Conservation (phyloP, 2,113 vertebrate genomes). For the Crotalus viridis region DNA sequence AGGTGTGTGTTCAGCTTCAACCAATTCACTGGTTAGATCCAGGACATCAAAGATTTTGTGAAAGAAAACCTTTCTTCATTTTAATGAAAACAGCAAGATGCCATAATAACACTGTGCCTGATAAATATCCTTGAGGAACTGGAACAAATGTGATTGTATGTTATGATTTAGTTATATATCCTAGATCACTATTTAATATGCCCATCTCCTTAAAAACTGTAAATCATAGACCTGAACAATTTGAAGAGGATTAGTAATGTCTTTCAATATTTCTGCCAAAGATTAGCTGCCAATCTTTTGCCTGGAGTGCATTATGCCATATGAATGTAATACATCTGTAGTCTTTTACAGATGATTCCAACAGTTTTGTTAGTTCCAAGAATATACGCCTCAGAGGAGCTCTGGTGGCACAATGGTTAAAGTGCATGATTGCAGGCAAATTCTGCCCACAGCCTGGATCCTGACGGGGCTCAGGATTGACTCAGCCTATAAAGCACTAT, state of each 20-base stretch:
- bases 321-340: neutral
- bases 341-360: neutral
- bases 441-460: too few species aligned
- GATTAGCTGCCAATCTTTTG: neutral
- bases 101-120: neutral
- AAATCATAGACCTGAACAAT: neutral
- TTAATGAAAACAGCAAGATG: neutral
- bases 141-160: neutral
- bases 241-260: neutral
- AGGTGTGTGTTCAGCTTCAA: neutral
- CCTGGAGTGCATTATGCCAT: neutral
- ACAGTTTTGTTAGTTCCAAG: neutral
- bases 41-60: neutral
- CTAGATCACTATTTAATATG: neutral
- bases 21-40: neutral
- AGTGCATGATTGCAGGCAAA: too few species aligned
- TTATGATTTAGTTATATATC: neutral
- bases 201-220: neutral
- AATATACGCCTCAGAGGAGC: neutral
- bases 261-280: neutral
- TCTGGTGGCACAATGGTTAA: too few species aligned
- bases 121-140: neutral
- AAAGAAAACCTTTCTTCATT: neutral
- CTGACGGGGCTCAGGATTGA: too few species aligned
- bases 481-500: too few species aligned